Evolutionary conservation across 1,140 invertebrate species (phyloP).

Genomic region (Wasmannia auropunctata): DNA sequence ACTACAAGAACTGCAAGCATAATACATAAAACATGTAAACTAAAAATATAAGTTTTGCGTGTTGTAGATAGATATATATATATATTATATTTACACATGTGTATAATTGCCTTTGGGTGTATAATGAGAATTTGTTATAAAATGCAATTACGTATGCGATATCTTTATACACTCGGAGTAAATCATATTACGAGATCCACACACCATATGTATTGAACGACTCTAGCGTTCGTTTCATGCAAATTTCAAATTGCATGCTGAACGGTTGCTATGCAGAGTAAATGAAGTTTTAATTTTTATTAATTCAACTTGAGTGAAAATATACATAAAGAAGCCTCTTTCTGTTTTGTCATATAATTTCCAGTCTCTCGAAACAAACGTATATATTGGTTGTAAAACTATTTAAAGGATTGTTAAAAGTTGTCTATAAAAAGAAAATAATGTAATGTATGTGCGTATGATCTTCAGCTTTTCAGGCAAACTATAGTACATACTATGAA

Average conservation of each 20-base stretch:
- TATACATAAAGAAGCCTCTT: neutral
- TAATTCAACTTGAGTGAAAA: neutral
- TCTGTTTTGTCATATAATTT: slow-evolving; percentile 2
- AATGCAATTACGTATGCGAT: slow-evolving; percentile 6
- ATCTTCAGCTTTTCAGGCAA: neutral
- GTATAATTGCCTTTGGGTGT: slow-evolving; percentile 58
- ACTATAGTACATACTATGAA: neutral
- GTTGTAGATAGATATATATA: slow-evolving; percentile 75
- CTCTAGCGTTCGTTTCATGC: slow-evolving; percentile 46
- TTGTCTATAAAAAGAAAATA: neutral
- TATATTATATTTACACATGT: slow-evolving; percentile 66
- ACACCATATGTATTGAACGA: slow-evolving; percentile 4
- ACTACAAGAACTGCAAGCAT: slow-evolving; percentile 87
- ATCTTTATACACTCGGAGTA: slow-evolving; percentile 46
- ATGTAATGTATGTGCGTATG: neutral
- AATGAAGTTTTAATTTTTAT: neutral
- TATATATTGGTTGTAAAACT: neutral
- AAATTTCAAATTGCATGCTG: slow-evolving; percentile 54
- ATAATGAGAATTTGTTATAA: slow-evolving; percentile 54
- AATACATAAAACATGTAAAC: slow-evolving; percentile 62
- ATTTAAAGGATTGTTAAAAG: neutral
- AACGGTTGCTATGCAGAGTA: neutral
- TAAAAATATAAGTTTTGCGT: slow-evolving; percentile 60
- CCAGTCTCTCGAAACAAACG: neutral
- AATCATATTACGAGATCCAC: slow-evolving; percentile 27